These are phyloP conservation scores for Prolemur simus DNA, from an alignment of 2,113 vertebrate species.

Conservation along the genomic window DNA sequence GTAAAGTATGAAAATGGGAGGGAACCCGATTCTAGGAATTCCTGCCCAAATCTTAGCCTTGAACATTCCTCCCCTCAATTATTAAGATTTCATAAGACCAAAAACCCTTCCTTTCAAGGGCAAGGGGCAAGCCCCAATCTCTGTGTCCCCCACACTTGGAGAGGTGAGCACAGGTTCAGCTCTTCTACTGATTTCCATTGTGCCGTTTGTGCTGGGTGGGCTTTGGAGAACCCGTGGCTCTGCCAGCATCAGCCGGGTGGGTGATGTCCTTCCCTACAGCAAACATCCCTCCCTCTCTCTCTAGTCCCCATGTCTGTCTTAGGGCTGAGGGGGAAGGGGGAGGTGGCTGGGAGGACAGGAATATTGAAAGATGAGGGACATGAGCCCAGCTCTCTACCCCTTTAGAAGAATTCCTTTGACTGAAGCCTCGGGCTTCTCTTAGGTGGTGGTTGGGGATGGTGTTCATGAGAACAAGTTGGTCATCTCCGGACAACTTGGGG, in stretches of 20 bases:
- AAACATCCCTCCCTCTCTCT: background rate
- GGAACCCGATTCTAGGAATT: no score
- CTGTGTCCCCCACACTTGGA: background rate
- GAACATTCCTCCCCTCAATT: no score
- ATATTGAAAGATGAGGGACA: background rate
- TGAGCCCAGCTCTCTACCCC: rapidly evolving
- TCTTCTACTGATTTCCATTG: background rate
- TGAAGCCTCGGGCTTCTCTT: background rate
- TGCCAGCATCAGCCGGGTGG: background rate
- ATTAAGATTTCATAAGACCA: no score
- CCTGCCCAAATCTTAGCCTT: no score
- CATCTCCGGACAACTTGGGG: background rate
- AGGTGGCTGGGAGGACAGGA: no score
- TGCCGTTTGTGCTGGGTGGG: rapidly evolving
- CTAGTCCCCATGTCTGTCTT: no score
- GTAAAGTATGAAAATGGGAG: no score
- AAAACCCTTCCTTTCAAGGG: no score
- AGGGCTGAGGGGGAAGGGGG: no score
- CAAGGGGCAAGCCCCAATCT: rapidly evolving
- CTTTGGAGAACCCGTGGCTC: background rate
- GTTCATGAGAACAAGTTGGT: background rate
- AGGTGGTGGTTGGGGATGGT: background rate
- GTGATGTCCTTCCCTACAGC: rapidly evolving
- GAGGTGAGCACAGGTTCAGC: rapidly evolving
- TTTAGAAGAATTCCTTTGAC: background rate